Conservation (phyloP, 64 coral and sea anemone genomes). For the Porites lutea region DNA sequence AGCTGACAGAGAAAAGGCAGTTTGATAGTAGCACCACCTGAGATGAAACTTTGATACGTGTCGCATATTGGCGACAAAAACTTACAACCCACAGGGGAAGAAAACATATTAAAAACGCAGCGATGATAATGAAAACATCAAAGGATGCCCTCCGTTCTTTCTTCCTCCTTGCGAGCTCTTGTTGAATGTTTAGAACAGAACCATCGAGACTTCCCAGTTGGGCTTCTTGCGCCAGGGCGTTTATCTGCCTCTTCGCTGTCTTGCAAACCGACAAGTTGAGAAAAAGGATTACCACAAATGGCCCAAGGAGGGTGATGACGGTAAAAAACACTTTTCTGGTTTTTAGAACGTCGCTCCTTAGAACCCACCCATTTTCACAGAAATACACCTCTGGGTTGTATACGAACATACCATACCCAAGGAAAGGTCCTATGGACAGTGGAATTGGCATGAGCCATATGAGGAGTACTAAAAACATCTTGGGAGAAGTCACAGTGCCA, state of each 20-base stretch:
- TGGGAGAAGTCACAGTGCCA: background rate
- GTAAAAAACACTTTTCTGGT: background rate
- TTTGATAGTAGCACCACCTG: background rate
- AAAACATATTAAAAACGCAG: background rate
- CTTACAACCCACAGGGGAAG: background rate
- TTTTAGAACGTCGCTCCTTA: background rate
- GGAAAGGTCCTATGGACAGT: background rate
- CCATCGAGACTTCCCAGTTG: no score
- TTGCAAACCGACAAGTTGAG: background rate
- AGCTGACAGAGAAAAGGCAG: background rate
- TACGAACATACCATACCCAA: background rate
- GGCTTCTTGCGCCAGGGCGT: background rate
- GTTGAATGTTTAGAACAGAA: background rate
- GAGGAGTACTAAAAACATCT: no score
- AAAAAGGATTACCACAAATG: background rate
- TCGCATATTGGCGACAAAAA: background rate
- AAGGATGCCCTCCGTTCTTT: background rate
- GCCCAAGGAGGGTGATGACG: no score
- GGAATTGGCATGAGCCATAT: no score
- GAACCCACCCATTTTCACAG: background rate
- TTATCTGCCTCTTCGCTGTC: background rate
- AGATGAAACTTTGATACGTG: background rate
- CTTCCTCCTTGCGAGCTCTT: background rate
- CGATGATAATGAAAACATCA: background rate
- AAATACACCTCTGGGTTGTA: background rate